A percentile compares a stretch with the other conserved stretches of the same genome.
phyloP scores from a whole-genome alignment of 2,888 invertebrate genomes.

The Psylliodes chrysocephalus region DNA sequence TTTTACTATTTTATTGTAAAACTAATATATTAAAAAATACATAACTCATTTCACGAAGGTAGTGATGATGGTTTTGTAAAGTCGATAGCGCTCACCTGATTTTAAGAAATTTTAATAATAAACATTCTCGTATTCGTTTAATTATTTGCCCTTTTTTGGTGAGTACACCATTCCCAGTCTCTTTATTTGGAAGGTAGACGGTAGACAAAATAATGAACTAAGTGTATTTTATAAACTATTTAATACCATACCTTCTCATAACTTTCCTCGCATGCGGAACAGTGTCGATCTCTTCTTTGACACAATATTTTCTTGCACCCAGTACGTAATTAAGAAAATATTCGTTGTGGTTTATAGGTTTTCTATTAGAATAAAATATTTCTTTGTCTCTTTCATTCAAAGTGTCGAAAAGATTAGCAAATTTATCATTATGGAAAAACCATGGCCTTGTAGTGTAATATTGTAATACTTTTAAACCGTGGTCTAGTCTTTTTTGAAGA shows the following conservation, averaged over 20 bases:
- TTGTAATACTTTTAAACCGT: conserved; percentile 74
- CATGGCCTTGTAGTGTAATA: conserved; percentile 87
- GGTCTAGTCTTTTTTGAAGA: conserved; percentile 71
- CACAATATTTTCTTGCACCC: conserved; percentile 84
- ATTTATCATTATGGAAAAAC: conserved; percentile 76
- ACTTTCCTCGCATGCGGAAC: conserved; percentile 77
- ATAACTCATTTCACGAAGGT: no score
- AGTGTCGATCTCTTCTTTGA: conserved; percentile 84
- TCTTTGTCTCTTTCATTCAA: conserved; percentile 69
- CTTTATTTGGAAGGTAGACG: no score
- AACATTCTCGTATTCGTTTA: no score
- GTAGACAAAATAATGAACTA: no score
- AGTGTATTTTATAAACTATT: no score
- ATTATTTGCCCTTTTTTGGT: no score
- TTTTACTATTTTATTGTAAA: no score
- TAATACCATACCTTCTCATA: conserved; percentile 69
- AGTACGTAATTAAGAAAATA: conserved; percentile 79
- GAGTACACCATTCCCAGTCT: no score
- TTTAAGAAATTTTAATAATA: no score
- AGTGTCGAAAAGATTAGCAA: conserved; percentile 66
- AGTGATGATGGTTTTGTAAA: no score
- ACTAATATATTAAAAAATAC: no score
- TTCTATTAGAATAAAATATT: conserved; percentile 70
- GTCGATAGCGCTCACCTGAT: no score
- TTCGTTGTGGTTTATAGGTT: conserved; percentile 70